Conservation (phyloP, 2,888 invertebrate genomes). For the Margaritifera margaritifera region DNA sequence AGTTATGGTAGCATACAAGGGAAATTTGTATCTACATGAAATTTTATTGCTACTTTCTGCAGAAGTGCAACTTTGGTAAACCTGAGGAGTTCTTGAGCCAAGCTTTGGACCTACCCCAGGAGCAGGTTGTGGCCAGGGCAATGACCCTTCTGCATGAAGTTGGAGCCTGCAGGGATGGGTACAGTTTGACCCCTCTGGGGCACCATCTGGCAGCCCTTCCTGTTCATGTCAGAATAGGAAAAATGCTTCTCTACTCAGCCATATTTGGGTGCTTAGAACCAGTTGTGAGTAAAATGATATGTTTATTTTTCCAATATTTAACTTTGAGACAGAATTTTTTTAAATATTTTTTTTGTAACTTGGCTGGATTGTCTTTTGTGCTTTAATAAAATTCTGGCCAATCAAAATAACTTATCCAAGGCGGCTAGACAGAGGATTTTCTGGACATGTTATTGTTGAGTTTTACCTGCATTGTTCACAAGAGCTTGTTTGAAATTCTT, state of each 20-base stretch:
- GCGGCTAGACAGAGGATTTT: too few relatives aligned
- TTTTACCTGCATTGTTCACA: too few relatives aligned
- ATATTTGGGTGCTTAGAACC: conserved; percentile 69
- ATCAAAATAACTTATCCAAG: too few relatives aligned
- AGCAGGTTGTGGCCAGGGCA: conserved; percentile 56
- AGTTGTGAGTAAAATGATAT: conserved; percentile 55
- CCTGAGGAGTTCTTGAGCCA: conserved; percentile 61
- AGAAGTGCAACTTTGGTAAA: conserved; percentile 69
- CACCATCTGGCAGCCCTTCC: conserved; percentile 69
- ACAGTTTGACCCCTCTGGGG: conserved; percentile 67
- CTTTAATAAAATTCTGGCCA: too few relatives aligned
- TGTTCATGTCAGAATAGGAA: conserved; percentile 69
- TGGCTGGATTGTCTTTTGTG: too few relatives aligned
- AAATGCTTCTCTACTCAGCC: conserved; percentile 68
- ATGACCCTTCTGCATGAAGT: conserved; percentile 65
- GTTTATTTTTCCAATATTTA: background rate
- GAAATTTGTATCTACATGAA: too few relatives aligned
- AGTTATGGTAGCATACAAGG: too few relatives aligned
- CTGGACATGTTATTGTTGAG: too few relatives aligned
- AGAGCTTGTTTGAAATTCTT: too few relatives aligned
- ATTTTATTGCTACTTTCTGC: conserved; percentile 14
- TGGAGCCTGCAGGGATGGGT: conserved; percentile 63
- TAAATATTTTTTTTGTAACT: too few relatives aligned
- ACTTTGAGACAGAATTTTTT: too few relatives aligned
- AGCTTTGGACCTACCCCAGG: conserved; percentile 65